These are phyloP conservation scores for Trachythela sp. DNA, from an alignment of 64 coral and sea anemone genomes.

Conservation along the genomic window DNA sequence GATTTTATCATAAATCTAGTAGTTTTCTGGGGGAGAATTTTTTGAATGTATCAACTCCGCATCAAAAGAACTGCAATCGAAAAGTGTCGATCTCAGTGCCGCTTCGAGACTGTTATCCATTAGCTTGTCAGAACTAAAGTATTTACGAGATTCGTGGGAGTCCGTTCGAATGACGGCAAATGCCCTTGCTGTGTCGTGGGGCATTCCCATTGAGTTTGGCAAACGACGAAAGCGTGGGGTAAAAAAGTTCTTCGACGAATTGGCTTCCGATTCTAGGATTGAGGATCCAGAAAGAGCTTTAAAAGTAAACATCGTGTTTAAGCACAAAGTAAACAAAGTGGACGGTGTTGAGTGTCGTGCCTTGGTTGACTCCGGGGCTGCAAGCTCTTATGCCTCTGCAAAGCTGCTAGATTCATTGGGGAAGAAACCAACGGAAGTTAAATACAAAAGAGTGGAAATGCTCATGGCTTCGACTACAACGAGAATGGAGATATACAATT, in stretches of 20 bases:
- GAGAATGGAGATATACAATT: no score
- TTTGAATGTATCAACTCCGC: background rate
- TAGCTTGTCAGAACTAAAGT: background rate
- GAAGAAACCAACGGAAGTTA: no score
- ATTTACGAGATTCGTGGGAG: background rate
- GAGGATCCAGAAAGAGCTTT: background rate
- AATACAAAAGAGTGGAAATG: no score
- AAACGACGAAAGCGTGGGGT: background rate
- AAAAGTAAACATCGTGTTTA: no score
- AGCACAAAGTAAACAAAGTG: no score
- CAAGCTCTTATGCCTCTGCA: no score
- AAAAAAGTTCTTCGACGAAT: background rate
- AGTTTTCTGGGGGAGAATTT: background rate
- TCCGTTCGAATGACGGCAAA: background rate
- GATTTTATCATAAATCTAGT: slow-evolving; percentile 8
- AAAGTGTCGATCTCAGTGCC: background rate
- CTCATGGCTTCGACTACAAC: no score
- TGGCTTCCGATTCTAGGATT: background rate
- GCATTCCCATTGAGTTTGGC: background rate
- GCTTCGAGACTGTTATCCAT: background rate
- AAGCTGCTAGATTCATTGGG: no score
- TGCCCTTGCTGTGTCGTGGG: background rate
- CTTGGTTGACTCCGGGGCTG: no score
- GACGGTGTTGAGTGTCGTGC: no score
- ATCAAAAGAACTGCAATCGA: background rate